Evolutionary conservation across 2,113 vertebrate genomes (phyloP), one percentile per base, ranked within the genome.

Genomic region (Rhea pennata): DNA sequence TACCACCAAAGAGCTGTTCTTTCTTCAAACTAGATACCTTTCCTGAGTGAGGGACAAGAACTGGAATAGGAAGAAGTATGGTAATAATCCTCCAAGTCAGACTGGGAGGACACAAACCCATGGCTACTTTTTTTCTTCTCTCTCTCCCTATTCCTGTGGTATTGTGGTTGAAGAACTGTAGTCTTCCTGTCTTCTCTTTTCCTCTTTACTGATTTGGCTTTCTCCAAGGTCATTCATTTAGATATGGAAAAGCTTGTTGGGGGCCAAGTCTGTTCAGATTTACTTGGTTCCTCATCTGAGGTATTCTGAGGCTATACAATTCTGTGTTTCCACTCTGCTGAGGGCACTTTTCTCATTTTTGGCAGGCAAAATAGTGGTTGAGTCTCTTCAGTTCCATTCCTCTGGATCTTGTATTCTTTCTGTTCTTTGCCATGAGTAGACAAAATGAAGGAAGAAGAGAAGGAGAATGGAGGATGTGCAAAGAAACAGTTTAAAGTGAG

Each of bases 131-230:
- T 29, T 27, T 54, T 8, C 16, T 10, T 27, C 33, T 29, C 16
- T 27, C 27, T 8, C 16, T 10, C 15, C 33, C 29, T 74, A 3
- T 1, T 2, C 2, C 9, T 64, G 16, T 54, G 53, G n/a, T 10
- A 2, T n/a, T 42, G 14, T 46, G 14, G 8, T 40, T 62, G 58
- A 67, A 74, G 40, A 6, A 3, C 2, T 4, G 20, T 46, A 26
- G 27, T 24, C 23, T 14, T 19, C 24, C 40, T 2, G 10, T 29
- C 8, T 39, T 9, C 13, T 44, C 15, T 39, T 7, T 12, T 31
- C 7, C 4, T 6, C 2, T 7, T 9, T 75, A 48, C 80, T 2
- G 2, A 15, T 21, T 26, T 23, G 0, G 0, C 44, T 69, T 92
- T 26, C 15, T 65, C 36, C 5, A 19, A 26, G 64, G 31, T 24